These are phyloP conservation scores for Leucoma salicis DNA, from an alignment of 2,888 invertebrate genomes.

Conservation along the genomic window DNA sequence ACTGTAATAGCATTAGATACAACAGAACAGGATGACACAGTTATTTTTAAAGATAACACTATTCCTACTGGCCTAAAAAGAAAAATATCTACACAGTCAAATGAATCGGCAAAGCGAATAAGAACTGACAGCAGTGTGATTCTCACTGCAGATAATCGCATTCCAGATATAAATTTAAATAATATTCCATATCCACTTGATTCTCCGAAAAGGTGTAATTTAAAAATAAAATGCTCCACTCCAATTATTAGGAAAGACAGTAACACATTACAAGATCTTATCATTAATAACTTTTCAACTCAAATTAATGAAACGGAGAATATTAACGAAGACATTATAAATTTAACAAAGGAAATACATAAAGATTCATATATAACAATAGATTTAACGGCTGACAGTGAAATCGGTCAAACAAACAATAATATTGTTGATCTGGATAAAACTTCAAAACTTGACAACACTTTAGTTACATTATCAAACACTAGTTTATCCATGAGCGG, in stretches of 20 bases:
- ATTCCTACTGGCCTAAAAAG: constrained; percentile 15
- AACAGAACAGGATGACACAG: constrained; percentile 1
- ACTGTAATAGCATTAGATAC: constrained; percentile 4
- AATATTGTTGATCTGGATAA: constrained; percentile 49
- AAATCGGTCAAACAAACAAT: constrained; percentile 7
- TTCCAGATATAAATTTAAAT: constrained; percentile 12
- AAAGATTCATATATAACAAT: constrained; percentile 59
- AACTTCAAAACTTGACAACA: constrained; percentile 32
- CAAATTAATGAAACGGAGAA: constrained; percentile 29
- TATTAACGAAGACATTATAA: constrained; percentile 30
- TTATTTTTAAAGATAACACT: not conserved
- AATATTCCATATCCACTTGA: constrained; percentile 19
- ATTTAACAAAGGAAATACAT: constrained; percentile 56
- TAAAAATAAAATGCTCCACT: constrained; percentile 52
- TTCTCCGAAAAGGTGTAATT: constrained; percentile 26
- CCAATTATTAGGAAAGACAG: constrained; percentile 36
- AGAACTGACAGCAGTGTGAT: constrained; percentile 20
- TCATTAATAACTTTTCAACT: constrained; percentile 25
- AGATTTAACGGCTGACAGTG: constrained; percentile 55
- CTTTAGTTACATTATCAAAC: constrained; percentile 44
- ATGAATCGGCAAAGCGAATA: constrained; percentile 7
- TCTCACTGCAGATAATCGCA: constrained; percentile 45
- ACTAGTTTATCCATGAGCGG: constrained; percentile 52
- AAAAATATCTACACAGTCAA: constrained; percentile 6
- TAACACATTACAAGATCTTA: constrained; percentile 16